Conservation (phyloP, 2,797 vertebrate species). For the Intellagama lesueurii region DNA sequence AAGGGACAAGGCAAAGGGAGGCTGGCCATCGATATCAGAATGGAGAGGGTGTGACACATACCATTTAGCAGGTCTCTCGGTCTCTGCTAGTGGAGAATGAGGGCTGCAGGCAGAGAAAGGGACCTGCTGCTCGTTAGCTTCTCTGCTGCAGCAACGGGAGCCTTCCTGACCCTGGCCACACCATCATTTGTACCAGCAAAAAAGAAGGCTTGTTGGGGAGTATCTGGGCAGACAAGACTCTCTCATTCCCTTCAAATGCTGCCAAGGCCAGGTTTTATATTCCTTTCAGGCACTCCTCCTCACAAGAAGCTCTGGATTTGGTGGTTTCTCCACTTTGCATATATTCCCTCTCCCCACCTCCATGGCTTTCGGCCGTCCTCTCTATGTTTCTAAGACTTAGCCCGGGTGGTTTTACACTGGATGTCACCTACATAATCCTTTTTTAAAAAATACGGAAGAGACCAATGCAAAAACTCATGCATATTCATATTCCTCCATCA, state of each 20-base stretch:
- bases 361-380: neutral
- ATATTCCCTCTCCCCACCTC: neutral
- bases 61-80: neutral
- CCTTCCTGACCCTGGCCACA: neutral
- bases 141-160: neutral
- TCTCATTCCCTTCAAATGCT: neutral
- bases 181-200: neutral
- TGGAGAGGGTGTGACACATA: no score
- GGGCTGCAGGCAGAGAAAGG: neutral
- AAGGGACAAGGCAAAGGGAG: no score
- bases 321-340: neutral
- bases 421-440: neutral
- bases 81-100: neutral
- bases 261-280: neutral
- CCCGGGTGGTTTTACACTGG: neutral
- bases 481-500: neutral
- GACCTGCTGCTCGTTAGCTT: neutral
- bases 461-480: neutral
- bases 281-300: neutral
- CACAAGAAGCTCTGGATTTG: neutral
- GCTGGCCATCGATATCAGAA: no score
- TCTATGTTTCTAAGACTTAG: neutral
- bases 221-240: neutral
- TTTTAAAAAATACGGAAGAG: neutral
- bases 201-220: neutral